Conservation (phyloP, 1,140 invertebrate species). For the Halictus rubicundus region DNA sequence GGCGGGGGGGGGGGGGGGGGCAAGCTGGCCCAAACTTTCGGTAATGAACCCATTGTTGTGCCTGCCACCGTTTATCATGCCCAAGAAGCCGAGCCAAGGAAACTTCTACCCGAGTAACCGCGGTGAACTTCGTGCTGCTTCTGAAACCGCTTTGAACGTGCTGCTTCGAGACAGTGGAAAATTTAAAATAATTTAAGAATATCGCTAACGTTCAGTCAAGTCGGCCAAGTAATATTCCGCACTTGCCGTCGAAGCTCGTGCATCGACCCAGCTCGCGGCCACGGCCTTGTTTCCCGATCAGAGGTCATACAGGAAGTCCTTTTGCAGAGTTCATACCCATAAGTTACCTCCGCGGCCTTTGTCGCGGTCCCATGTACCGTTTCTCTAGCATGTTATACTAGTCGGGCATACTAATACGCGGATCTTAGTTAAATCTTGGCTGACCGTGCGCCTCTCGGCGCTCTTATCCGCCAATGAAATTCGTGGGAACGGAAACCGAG, state of each 20-base stretch:
- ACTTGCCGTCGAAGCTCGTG: constrained; percentile 1
- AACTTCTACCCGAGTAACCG: background rate
- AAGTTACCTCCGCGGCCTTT: constrained; percentile 46
- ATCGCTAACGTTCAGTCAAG: too few relatives aligned
- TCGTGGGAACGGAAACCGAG: constrained; percentile 33
- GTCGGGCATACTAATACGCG: constrained; percentile 40
- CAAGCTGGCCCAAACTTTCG: constrained; percentile 55
- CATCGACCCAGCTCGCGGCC: constrained; percentile 30
- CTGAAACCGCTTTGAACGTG: too few relatives aligned
- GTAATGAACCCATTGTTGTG: constrained; percentile 61
- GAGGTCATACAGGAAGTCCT: constrained; percentile 51
- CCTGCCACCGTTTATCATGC: constrained; percentile 47
- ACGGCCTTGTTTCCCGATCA: constrained; percentile 52
- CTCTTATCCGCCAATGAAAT: constrained; percentile 42
- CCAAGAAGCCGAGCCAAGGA: background rate
- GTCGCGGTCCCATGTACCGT: constrained; percentile 46
- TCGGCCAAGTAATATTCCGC: background rate
- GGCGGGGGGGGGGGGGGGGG: constrained; percentile 45
- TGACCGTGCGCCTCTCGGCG: background rate
- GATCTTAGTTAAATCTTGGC: constrained; percentile 43
- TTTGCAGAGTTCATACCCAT: constrained; percentile 53
- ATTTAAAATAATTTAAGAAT: too few relatives aligned
- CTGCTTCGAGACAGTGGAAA: too few relatives aligned
- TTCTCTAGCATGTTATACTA: constrained; percentile 39
- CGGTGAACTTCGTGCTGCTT: background rate